A percentile compares a stretch with the other conserved stretches of the same genome.
phyloP scores from a whole-genome alignment of 2,797 vertebrate species.

The Aselliscus stoliczkanus region DNA sequence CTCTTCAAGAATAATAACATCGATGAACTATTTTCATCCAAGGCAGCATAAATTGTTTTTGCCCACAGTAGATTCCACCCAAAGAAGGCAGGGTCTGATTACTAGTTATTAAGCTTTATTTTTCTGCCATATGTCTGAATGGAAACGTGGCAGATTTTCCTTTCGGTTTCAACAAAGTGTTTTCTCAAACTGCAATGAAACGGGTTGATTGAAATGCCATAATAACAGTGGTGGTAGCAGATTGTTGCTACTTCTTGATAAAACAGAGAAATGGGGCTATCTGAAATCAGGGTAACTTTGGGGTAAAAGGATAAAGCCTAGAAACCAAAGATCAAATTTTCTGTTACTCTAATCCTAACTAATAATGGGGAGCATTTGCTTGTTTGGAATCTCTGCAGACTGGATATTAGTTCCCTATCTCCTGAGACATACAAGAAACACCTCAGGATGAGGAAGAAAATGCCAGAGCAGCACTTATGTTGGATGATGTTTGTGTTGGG shows the following conservation, averaged over 20 bases:
- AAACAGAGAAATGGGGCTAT: conserved; percentile 56
- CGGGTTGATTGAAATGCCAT: conserved; percentile 59
- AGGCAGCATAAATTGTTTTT: conserved; percentile 42
- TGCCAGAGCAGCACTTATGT: not conserved
- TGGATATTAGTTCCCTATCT: not conserved
- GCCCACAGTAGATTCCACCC: conserved; percentile 48
- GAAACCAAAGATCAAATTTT: conserved; percentile 36
- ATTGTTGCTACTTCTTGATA: conserved; percentile 51
- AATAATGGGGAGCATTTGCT: not conserved
- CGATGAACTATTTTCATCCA: conserved; percentile 63
- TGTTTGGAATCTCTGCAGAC: not conserved
- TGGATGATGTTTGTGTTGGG: conserved; percentile 24
- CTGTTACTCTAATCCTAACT: not conserved
- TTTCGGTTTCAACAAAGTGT: conserved; percentile 70
- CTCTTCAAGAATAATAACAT: conserved; percentile 68
- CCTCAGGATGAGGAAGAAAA: not conserved
- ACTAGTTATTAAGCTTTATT: conserved; percentile 70
- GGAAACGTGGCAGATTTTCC: conserved; percentile 66
- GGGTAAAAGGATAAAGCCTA: conserved; percentile 34
- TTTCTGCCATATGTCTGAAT: conserved; percentile 63
- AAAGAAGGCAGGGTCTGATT: conserved; percentile 61
- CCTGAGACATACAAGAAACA: not conserved
- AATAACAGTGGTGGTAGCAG: conserved; percentile 55
- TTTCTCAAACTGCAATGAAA: conserved; percentile 66
- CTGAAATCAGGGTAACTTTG: conserved; percentile 53